phyloP scores from a whole-genome alignment of 2,797 vertebrate species.

The Rhynchotus rufescens region DNA sequence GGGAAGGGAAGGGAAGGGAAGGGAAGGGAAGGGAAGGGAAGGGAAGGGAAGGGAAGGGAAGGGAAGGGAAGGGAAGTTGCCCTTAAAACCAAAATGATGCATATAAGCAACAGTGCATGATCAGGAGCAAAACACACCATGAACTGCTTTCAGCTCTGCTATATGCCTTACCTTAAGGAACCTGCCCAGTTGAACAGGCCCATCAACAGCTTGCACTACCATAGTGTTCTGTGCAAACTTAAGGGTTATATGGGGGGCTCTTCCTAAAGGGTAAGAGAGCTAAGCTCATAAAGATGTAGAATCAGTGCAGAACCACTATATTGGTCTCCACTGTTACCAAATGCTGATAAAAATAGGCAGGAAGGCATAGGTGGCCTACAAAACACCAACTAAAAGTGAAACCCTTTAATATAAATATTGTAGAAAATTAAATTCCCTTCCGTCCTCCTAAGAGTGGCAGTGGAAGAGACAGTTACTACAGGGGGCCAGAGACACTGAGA shows the following conservation, averaged over 20 bases:
- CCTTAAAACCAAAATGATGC: slow-evolving; percentile 35
- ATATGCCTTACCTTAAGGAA: background rate
- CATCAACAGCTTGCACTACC: background rate
- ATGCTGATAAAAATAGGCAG: background rate
- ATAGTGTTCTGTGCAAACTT: background rate
- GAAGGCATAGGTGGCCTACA: background rate
- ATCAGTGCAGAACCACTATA: background rate
- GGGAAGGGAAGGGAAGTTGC: background rate
- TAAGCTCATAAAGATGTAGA: background rate
- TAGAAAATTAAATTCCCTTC: background rate
- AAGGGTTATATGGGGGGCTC: background rate
- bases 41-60: background rate
- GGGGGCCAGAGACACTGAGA: background rate
- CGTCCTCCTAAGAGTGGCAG: background rate
- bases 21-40: background rate
- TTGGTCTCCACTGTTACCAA: background rate
- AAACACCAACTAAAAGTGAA: background rate
- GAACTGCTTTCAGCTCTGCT: background rate
- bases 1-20: background rate
- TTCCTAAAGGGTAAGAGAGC: background rate
- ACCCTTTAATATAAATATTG: background rate
- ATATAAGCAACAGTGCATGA: background rate
- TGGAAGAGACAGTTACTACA: background rate
- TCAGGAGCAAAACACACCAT: background rate
- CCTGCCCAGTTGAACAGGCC: background rate